Evolutionary conservation across 2,113 vertebrate species (phyloP), one percentile per base, ranked within the genome.

Genomic region (Chloebia gouldiae): DNA sequence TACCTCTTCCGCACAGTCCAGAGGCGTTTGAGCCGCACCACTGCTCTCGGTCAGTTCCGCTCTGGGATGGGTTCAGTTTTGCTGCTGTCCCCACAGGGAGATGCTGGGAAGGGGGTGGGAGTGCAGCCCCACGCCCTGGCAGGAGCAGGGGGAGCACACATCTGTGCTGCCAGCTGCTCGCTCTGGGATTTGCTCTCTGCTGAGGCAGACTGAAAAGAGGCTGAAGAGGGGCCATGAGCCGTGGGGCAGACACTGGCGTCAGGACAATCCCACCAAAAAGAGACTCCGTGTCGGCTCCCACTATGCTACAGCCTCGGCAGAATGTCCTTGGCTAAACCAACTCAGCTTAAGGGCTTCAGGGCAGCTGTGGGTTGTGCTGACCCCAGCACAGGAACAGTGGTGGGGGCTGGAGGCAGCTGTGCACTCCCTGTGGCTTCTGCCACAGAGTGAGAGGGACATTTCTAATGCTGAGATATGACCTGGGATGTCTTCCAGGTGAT

Each of bases 61-160:
- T 15, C 59, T 5, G 40, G 33, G 44, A 13, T 10, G 24, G 73
- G 27, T 3, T 81, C 1, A 2, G 39, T 31, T 21, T 57, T 22
- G 27, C 21, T 0, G 0, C 42, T 0, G 11, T 42, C 45, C 23
- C 31, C 14, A 1, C 0, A 0, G 20, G 18, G 31, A 63, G 53
- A 40, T 39, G 76, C 33, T 22, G 76, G n/a, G 66, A 50, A 72
- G 15, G 57, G 76, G 61, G 39, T 73, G 50, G 72, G 40, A 84
- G 47, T 1, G 1, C 15, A 2, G 70, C 45, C 65, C 60, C 3
- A 0, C 0, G 0, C 54, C n/a, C 78, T 5, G 50, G 40, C 65
- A 56, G 59, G 47, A 84, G 71, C 4, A 0, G 91, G 79, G 91
- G 65, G 85, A 92, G 85, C 81, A 44, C 6, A 3, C 93, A 88